Percentiles rank a stretch among this genome's conserved stretches.
Evolutionary conservation across 2,113 vertebrate genomes (phyloP).

Genomic region (Halcyon senegalensis): DNA sequence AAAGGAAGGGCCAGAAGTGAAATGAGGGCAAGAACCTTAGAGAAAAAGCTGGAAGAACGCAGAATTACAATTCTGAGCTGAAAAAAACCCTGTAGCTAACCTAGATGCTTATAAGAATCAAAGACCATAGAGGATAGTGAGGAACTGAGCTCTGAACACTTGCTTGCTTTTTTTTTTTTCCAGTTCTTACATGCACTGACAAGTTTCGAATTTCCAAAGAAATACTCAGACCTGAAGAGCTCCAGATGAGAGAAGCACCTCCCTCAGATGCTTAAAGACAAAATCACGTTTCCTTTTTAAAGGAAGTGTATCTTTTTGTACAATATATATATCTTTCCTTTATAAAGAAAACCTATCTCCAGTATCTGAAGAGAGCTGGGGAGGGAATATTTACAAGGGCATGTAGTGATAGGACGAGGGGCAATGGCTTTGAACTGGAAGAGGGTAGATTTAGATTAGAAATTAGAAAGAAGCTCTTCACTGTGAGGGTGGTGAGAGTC

Average conservation of each 20-base stretch:
- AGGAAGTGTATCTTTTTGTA: too few species aligned
- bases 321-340: too few species aligned
- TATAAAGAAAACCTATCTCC: too few species aligned
- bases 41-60: neutral
- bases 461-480: too few species aligned
- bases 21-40: neutral
- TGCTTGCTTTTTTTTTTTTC: neutral
- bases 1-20: neutral
- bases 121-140: neutral
- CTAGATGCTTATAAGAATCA: neutral
- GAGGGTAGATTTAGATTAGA: too few species aligned
- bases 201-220: conserved; percentile 33
- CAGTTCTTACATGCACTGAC: conserved; percentile 52
- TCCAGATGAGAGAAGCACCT: neutral
- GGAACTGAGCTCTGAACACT: neutral
- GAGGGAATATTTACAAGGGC: too few species aligned
- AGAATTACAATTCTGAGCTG: neutral
- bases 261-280: neutral
- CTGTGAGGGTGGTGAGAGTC: too few species aligned
- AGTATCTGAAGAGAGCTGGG: too few species aligned
- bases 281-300: conserved; percentile 15
- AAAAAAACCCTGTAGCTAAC: neutral
- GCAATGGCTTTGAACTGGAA: too few species aligned
- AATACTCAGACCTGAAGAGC: neutral
- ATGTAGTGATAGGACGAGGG: too few species aligned